Percentiles rank a stretch among this genome's conserved stretches.
These are phyloP conservation scores for Tetraneura akinire DNA, from an alignment of 1,140 invertebrate species.

Conservation along the genomic window DNA sequence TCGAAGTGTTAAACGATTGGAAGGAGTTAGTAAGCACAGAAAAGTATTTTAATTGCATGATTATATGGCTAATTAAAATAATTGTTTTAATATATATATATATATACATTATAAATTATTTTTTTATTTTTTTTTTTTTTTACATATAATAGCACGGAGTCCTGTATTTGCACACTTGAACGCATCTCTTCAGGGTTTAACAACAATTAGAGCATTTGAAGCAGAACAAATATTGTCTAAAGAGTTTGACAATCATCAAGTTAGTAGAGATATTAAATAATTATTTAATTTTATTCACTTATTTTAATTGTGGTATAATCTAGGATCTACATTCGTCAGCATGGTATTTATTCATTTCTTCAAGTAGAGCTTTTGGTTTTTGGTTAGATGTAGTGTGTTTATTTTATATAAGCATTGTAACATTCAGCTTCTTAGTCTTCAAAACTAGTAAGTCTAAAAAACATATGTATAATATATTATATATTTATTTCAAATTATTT, in stretches of 20 bases:
- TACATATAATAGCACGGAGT: constrained; percentile 65
- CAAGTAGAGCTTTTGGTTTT: constrained; percentile 72
- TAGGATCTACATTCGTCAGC: constrained; percentile 66
- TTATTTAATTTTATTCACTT: neutral
- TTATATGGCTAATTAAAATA: neutral
- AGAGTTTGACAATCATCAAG: constrained; percentile 79
- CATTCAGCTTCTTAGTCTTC: constrained; percentile 65
- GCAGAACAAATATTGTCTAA: constrained; percentile 76
- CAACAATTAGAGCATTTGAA: constrained; percentile 82
- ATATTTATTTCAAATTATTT: neutral
- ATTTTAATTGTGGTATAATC: constrained; percentile 1
- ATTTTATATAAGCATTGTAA: constrained; percentile 66
- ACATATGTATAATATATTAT: neutral
- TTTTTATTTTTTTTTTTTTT: neutral
- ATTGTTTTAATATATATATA: too few relatives aligned
- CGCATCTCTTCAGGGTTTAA: constrained; percentile 81
- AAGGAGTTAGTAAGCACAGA: constrained; percentile 64
- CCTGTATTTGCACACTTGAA: constrained; percentile 88
- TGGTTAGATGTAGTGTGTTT: constrained; percentile 74
- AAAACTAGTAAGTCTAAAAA: constrained; percentile 14
- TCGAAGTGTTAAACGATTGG: constrained; percentile 67
- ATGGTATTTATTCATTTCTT: constrained; percentile 70
- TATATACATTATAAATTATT: neutral
- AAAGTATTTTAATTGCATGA: neutral
- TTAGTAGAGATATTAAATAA: constrained; percentile 55